Percentiles rank a stretch among this genome's conserved stretches.
phyloP scores from a whole-genome alignment of 2,797 vertebrate genomes.

The Peromyscus attwateri region DNA sequence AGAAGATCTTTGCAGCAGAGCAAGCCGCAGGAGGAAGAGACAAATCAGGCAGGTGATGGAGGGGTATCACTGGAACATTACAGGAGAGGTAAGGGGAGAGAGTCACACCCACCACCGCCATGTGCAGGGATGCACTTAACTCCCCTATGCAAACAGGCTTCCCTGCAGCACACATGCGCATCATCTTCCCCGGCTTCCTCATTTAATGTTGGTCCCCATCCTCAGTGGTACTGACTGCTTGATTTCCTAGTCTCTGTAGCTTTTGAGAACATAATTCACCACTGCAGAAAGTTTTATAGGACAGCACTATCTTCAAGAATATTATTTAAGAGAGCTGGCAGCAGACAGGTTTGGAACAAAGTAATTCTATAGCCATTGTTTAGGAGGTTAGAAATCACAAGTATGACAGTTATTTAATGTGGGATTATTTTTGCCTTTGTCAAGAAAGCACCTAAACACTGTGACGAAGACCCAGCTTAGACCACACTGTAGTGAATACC shows the following conservation, averaged over 20 bases:
- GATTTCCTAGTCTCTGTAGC: not conserved
- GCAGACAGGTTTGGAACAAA: conserved; percentile 41
- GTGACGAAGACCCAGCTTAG: not conserved
- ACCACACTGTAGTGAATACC: not conserved
- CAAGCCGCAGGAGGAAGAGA: not conserved
- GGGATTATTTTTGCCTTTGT: conserved; percentile 36
- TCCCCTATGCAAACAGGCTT: not conserved
- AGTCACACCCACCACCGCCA: no score
- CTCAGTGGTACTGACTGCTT: not conserved
- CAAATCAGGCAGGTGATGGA: not conserved
- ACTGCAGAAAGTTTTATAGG: not conserved
- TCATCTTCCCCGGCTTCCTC: not conserved
- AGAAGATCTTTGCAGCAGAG: not conserved
- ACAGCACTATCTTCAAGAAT: not conserved
- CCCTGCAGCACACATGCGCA: rapidly evolving
- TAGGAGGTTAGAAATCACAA: conserved; percentile 35
- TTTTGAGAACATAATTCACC: not conserved
- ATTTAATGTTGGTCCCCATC: rapidly evolving
- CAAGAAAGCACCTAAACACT: conserved; percentile 28
- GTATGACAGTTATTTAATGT: not conserved
- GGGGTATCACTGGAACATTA: not conserved
- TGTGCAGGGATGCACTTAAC: not conserved
- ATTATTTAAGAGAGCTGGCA: conserved; percentile 4
- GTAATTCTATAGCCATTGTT: not conserved
- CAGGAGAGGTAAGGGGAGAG: not conserved